A percentile compares a stretch with the other conserved stretches of the same genome.
These are phyloP conservation scores for Anthoptus insignis DNA, from an alignment of 2,888 invertebrate genomes.

Conservation along the genomic window DNA sequence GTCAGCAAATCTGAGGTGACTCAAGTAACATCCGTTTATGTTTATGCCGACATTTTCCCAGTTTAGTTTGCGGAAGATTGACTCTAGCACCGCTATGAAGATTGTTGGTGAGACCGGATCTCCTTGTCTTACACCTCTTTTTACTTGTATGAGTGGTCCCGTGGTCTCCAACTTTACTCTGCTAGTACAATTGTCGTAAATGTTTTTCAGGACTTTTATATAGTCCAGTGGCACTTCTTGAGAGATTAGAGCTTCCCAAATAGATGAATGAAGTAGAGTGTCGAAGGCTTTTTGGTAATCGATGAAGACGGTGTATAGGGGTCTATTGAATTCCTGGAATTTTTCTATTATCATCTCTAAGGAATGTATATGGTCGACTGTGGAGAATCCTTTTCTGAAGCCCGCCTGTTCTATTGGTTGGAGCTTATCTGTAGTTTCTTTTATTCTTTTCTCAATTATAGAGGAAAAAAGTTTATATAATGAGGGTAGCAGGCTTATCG, in stretches of 20 bases:
- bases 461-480: background rate
- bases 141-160: too few relatives aligned
- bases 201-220: too few relatives aligned
- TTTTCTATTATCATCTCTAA: background rate
- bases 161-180: too few relatives aligned
- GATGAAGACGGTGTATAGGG: background rate
- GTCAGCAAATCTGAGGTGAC: constrained; percentile 5
- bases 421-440: background rate
- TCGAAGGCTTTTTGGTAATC: background rate
- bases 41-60: constrained; percentile 19
- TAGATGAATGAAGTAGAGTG: background rate
- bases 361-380: background rate
- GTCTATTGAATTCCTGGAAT: background rate
- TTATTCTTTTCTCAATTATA: background rate
- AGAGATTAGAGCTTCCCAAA: background rate
- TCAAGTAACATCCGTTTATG: background rate
- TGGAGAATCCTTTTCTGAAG: background rate
- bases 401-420: background rate
- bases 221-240: too few relatives aligned
- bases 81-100: constrained; percentile 20
- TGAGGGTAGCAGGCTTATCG: too few relatives aligned
- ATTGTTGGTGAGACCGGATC: background rate
- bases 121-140: too few relatives aligned
- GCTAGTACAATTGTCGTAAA: too few relatives aligned
- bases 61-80: background rate